Conservation (phyloP, 2,888 invertebrate genomes). For the Zygaena filipendulae region DNA sequence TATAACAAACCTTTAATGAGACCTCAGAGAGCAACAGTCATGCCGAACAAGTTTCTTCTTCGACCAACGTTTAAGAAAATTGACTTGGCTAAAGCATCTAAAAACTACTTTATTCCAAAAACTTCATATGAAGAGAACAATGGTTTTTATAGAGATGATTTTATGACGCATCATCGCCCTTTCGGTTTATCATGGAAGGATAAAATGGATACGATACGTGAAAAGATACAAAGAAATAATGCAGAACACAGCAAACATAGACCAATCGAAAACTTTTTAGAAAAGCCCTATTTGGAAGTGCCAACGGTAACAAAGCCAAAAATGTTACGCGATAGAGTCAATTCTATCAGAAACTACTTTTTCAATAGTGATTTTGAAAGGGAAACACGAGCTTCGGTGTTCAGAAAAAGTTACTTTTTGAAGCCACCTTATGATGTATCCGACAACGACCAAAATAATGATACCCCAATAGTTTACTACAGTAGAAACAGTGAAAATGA, state of each 20-base stretch:
- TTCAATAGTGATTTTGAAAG: conserved; percentile 18
- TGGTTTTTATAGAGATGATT: conserved; percentile 22
- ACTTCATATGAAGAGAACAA: conserved; percentile 21
- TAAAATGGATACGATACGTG: conserved; percentile 20
- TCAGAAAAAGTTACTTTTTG: not conserved
- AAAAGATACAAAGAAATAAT: conserved; percentile 16
- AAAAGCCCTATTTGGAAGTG: no score
- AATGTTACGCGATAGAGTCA: conserved; percentile 25
- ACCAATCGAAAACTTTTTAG: no score
- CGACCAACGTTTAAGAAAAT: conserved; percentile 24
- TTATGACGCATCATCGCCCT: conserved; percentile 17
- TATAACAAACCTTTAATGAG: conserved; percentile 9
- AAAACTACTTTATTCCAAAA: conserved; percentile 19
- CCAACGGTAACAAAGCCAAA: conserved; percentile 21
- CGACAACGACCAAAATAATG: not conserved
- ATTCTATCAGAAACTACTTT: conserved; percentile 27
- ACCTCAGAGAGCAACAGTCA: no score
- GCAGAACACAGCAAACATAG: no score
- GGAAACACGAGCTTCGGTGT: conserved; percentile 10
- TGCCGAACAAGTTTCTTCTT: conserved; percentile 21
- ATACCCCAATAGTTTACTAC: no score
- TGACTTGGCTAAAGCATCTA: conserved; percentile 11
- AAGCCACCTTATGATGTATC: not conserved
- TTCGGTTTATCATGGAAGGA: conserved; percentile 22
- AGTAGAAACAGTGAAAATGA: conserved; percentile 17